phyloP scores from a whole-genome alignment of 2,113 vertebrate species.

The Todiramphus saurophagus region DNA sequence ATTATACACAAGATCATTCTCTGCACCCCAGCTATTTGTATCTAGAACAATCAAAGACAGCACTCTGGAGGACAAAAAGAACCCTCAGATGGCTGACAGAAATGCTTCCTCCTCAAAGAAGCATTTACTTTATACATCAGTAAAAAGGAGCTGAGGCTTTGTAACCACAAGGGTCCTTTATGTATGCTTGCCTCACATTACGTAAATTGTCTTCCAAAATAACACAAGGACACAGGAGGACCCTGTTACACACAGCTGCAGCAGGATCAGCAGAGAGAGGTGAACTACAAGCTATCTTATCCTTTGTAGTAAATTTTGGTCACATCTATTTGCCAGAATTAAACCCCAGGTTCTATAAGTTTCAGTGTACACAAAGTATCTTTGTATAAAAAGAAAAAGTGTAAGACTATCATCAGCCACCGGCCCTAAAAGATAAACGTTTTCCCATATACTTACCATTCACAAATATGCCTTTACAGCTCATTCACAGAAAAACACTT shows the following conservation, averaged over 20 bases:
- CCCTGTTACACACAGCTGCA: background rate
- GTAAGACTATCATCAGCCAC: background rate
- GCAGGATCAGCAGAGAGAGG: background rate
- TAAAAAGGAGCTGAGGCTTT: background rate
- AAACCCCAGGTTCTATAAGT: background rate
- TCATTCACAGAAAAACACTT: background rate
- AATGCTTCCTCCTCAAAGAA: background rate
- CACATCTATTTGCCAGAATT: background rate
- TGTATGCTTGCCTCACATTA: background rate
- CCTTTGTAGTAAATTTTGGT: background rate
- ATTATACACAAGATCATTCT: background rate
- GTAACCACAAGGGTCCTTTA: background rate
- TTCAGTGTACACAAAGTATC: background rate
- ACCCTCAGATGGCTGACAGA: background rate
- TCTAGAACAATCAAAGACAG: background rate
- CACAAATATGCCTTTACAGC: background rate
- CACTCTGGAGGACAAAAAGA: background rate
- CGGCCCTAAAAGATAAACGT: background rate
- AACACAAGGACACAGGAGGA: background rate
- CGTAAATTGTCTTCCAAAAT: background rate
- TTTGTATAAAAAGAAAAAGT: background rate
- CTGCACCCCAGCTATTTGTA: rapidly evolving
- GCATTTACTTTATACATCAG: background rate
- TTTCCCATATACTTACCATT: background rate
- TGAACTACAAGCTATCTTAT: background rate